Evolutionary conservation across 1,140 invertebrate genomes (phyloP), one percentile per base, ranked within the genome.

Genomic region (Caerostris darwini): DNA sequence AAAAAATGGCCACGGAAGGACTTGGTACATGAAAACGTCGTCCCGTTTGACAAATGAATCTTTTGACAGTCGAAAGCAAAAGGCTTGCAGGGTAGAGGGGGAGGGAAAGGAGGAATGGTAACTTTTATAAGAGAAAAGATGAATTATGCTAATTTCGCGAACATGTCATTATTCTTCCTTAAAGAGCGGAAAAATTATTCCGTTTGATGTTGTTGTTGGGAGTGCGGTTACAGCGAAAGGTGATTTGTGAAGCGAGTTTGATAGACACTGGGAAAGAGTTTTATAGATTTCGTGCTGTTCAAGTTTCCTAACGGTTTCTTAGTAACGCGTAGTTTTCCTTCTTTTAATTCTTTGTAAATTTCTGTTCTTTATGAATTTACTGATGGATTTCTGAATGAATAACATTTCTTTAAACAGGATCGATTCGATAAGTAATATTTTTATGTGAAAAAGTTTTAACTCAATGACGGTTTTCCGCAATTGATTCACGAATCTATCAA

Each of bases 121-220:
- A 34, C 88, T 2, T 2, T 77, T 90, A 64, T 54, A 71, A 88
- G 86, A 54, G 54, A 34, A 53, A 71, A 71, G 88, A 90, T 71
- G 88, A 90, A 90, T 90, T 90, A 90, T 90, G 88, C 88, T 90
- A 90, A 90, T 90, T 90, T 90, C 67, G 77, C 34, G 67, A 50
- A 67, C 88, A 57, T 59, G 67, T 90, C 67, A 90, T 90, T 90
- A 90, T 90, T 90, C 88, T 90, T 90, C 57, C 53, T 69, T 88
- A 56, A 77, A 57, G 57, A 77, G 86, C 64, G 14, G 34, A 58
- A 57, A 90, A 58, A 59, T 69, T 90, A 57, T 71, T 90, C 67
- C 64, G 64, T 90, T 88, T 88, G 86, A 58, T 85, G 83, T 85
- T 85, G 83, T 57, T 85, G 56, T 58, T 58, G 17, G 10, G 83